Evolutionary conservation across 2,113 vertebrate species (phyloP).

Genomic region (Smithornis capensis): DNA sequence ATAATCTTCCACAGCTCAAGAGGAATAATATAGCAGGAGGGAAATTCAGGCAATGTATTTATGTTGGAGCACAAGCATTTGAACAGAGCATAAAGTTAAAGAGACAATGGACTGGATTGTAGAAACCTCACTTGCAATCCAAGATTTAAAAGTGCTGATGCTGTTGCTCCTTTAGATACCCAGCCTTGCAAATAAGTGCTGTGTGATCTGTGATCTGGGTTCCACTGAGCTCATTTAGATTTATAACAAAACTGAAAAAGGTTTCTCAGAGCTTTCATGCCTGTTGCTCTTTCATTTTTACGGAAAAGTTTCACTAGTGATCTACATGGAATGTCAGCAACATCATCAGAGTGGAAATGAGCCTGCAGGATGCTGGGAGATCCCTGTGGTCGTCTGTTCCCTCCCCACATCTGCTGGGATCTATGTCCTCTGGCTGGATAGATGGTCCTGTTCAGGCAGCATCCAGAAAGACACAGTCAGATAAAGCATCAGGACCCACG

Average conservation of each 20-base stretch:
- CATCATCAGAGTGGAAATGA: neutral
- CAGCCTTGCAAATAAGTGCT: neutral
- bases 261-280: neutral
- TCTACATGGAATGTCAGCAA: neutral
- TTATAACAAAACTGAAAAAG: neutral
- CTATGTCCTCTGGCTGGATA: neutral
- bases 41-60: conserved; percentile 36
- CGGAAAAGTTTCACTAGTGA: neutral
- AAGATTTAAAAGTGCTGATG: neutral
- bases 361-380: neutral
- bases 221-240: neutral
- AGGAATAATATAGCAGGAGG: conserved; percentile 8
- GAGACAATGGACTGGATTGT: neutral
- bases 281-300: neutral
- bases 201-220: neutral
- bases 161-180: neutral
- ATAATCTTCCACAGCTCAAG: conserved; percentile 68
- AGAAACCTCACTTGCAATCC: neutral
- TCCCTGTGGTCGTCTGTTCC: neutral
- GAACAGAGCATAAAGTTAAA: conserved; percentile 5
- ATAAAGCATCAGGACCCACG: neutral
- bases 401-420: neutral
- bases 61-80: conserved; percentile 30
- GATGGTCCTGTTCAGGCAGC: neutral
- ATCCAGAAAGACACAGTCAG: neutral